Base-by-base conservation (phyloP, 2,113 vertebrate species). In the Corythoichthys intestinalis region DNA sequence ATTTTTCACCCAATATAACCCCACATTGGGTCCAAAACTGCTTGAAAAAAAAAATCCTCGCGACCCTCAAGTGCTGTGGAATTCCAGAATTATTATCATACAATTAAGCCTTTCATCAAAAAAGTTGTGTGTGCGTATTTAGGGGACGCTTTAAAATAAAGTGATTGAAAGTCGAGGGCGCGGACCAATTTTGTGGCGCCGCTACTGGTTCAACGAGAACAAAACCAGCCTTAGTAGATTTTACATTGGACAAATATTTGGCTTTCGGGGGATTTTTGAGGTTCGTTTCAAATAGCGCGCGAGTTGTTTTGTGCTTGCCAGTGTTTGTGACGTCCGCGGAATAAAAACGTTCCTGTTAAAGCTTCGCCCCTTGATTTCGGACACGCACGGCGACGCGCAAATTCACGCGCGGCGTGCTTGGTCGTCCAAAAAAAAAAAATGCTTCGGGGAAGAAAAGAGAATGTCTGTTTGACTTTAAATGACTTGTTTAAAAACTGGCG, bases 401-500 rank as follows among this genome's bases (percentile, higher is more conserved):
- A 90, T 90, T 91, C 90, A 90, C 89, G 83, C 74, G 75, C 79
- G 81, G 81, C 90, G 89, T 89, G 90, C 88, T 90, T 89, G 34
- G 66, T 85, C 86, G 78, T 74, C 74, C n/a, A 12, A 34, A 56
- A 28, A 28, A 28, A 28, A 28, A 28, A 28, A 28, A 28, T n/a
- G 76, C 74, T 88, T 86, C 67, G 85, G 82, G 84, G 48, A 17
- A 20, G 46, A 15, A 46, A 9, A 46, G 17, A 28, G 28, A 63
- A 86, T 59, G 87, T 79, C 84, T 68, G 82, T 79, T 58, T 77
- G 54, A 62, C 74, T 78, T 91, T 89, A 90, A 90, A 91, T 90
- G 83, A 91, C 78, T 76, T 81, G 76, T 83, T 89, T 88, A 85
- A 91, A 91, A 83, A 6, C 70, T 71, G 80, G 73, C 65, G 59